phyloP scores from a whole-genome alignment of 2,113 vertebrate genomes.

The Polypterus bichir region DNA sequence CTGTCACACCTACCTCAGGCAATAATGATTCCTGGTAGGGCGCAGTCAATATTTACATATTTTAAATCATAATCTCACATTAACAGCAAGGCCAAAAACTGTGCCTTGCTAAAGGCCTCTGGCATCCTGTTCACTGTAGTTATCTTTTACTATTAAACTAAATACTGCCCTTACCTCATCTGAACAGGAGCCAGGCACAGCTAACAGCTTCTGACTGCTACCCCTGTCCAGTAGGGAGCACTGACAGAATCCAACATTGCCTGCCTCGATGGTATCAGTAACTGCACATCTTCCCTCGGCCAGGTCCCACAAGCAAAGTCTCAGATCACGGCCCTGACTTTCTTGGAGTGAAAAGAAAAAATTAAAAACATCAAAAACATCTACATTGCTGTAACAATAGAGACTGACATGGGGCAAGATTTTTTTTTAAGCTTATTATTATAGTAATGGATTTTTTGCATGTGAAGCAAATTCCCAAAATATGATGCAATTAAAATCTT shows the following conservation, averaged over 20 bases:
- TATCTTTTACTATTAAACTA: no score
- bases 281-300: slow-evolving; percentile 56
- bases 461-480: no score
- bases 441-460: no score
- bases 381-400: not conserved
- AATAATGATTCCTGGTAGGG: slow-evolving; percentile 13
- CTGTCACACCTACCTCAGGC: slow-evolving; percentile 10
- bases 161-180: slow-evolving; percentile 61
- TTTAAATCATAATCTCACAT: not conserved
- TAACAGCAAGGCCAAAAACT: no score
- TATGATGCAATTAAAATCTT: no score
- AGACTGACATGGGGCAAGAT: not conserved
- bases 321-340: slow-evolving; percentile 85
- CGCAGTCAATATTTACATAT: not conserved
- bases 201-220: slow-evolving; percentile 49
- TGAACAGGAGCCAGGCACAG: slow-evolving; percentile 53
- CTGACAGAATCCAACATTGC: slow-evolving; percentile 76
- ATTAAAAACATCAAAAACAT: not conserved
- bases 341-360: not conserved
- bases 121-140: no score
- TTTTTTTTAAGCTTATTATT: not conserved
- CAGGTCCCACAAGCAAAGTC: slow-evolving; percentile 73
- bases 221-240: slow-evolving; percentile 50
- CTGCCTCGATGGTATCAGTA: slow-evolving; percentile 53
- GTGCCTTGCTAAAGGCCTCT: no score